phyloP scores from a whole-genome alignment of 1,140 invertebrate species.

The Zaprionus camerounensis region DNA sequence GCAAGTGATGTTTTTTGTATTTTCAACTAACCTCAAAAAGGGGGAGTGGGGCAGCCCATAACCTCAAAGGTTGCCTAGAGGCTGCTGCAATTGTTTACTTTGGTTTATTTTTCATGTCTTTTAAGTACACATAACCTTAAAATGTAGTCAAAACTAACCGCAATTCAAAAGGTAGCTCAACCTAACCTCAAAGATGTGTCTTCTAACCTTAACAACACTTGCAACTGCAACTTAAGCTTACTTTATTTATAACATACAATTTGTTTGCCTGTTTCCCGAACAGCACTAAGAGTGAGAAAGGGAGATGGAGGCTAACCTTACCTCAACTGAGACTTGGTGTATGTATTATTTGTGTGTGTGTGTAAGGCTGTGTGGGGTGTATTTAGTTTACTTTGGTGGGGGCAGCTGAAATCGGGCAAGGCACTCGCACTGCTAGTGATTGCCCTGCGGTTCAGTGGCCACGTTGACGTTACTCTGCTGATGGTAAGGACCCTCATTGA shows the following conservation, averaged over 20 bases:
- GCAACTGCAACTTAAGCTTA: background rate
- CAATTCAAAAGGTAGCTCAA: too few species aligned
- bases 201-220: slow-evolving; percentile 2
- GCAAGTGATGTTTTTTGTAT: background rate
- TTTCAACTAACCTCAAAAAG: slow-evolving; percentile 8
- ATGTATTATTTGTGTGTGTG: background rate
- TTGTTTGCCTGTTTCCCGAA: background rate
- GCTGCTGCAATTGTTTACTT: background rate
- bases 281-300: background rate
- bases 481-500: slow-evolving; percentile 90
- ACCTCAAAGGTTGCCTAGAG: background rate
- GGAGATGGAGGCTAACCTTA: background rate
- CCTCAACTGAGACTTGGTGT: background rate
- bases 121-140: background rate
- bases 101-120: background rate
- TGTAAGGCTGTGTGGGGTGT: background rate
- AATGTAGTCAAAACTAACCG: background rate
- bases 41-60: background rate
- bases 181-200: background rate
- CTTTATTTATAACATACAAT: background rate
- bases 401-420: background rate
- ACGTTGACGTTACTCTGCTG: slow-evolving; percentile 88
- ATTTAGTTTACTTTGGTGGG: background rate
- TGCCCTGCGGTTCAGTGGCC: slow-evolving; percentile 86
- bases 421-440: slow-evolving; percentile 15